Base-by-base conservation (phyloP, 2,888 invertebrate species). In the Pardosa pseudoannulata region DNA sequence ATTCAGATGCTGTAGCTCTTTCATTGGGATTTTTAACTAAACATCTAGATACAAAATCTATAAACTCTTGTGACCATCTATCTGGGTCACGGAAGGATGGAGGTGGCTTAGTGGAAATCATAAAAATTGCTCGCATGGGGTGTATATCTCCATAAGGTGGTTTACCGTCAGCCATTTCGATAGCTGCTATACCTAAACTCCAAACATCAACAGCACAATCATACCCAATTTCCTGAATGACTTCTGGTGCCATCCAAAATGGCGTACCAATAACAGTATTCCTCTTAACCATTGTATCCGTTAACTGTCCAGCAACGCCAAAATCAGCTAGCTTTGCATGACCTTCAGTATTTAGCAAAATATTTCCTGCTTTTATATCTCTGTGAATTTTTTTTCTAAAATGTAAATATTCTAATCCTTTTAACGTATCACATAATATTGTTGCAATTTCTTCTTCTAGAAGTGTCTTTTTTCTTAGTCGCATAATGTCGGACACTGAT, bases 131-230 rank as follows among this genome's bases (percentile, higher is more conserved):
- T 92, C 92, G 90, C 93, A 94, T 94, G 13, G 93, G 93, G 90
- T 94, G 93, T 86, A 94, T 93, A 90, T 99, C 98, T 0, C 98
- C 98, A 91, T 99, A 99, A 0, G 99, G 99, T 19, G 95, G 95
- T 91, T 95, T 94, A 1, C 99, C 99, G 92, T 99, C 99, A 0
- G 99, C 99, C 99, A 99, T 99, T 94, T 99, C 99, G 79, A 99
- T 93, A 56, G 98, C 98, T n/a, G 99, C 99, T 91, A 99, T 99
- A 88, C 94, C 93, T 89, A 94, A 90, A 90, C 98, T 98, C 99
- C 99, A 99, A 91, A 99, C 98, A 92, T 99, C 99, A 0, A 99
- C 99, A 36, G 97, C 98, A 93, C 98, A 98, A 93, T 99, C 98
- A 92, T 99, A 99, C 11, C 99, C 99, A 89, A 99, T 98, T 93